Evolutionary conservation across 2,888 invertebrate species (phyloP).

Genomic region (Hirtodrosophila duncani): DNA sequence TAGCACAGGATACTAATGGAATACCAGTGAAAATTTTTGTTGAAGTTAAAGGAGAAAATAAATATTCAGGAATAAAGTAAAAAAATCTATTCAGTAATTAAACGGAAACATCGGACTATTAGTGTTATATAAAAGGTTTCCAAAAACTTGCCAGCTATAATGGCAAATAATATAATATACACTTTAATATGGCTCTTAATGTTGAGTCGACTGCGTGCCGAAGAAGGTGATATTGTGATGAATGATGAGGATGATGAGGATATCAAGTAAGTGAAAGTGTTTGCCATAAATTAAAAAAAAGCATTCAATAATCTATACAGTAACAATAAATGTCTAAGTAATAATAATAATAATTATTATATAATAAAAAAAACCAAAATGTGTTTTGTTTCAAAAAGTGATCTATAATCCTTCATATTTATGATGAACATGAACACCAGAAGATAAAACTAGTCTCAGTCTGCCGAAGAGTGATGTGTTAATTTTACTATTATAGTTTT

Average conservation of each 20-base stretch:
- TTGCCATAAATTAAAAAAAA: not conserved
- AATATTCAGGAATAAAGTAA: constrained; percentile 31
- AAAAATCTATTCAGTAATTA: too few relatives aligned
- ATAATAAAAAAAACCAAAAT: too few relatives aligned
- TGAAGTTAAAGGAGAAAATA: constrained; percentile 10
- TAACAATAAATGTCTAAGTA: not conserved
- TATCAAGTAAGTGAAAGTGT: constrained; percentile 46
- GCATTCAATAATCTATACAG: too few relatives aligned
- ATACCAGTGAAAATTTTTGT: constrained; percentile 11
- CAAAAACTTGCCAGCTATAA: constrained; percentile 7
- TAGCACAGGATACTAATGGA: too few relatives aligned
- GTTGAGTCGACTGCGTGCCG: constrained; percentile 24
- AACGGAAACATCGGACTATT: too few relatives aligned
- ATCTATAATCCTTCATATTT: too few relatives aligned
- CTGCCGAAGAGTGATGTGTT: too few relatives aligned
- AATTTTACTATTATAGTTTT: too few relatives aligned
- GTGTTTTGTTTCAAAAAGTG: too few relatives aligned
- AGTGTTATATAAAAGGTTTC: not conserved
- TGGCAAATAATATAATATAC: constrained; percentile 36
- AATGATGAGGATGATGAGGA: constrained; percentile 48
- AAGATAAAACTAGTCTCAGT: too few relatives aligned
- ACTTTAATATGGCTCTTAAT: constrained; percentile 34
- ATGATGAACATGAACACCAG: too few relatives aligned
- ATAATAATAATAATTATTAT: too few relatives aligned
- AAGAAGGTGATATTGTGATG: constrained; percentile 59